Base-by-base conservation (phyloP, 2,113 vertebrate species). In the Pseudorasbora parva region DNA sequence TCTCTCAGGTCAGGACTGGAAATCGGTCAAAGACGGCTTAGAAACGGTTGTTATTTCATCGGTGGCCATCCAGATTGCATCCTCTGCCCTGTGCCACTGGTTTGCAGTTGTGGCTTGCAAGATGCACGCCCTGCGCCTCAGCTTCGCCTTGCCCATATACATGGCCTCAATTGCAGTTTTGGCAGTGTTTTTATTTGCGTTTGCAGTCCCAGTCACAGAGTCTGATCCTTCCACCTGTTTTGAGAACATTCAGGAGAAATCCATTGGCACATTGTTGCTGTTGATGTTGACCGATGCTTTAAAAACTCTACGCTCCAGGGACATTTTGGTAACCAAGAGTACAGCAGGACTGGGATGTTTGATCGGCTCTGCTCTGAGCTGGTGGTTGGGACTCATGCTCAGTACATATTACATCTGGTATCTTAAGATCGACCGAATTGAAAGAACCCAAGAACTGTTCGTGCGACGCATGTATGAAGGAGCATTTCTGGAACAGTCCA, bases 401-500 rank as follows among this genome's bases (percentile, higher is more conserved):
- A 82, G 87, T 49, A 94, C 93, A 3, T 0, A 90, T 19, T 89
- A 94, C 59, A 86, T 93, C 59, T 93, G 91, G 89, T 72, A 47
- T 25, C 87, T 91, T 37, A 90, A 78, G 0, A 19, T 92, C 17
- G 47, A 87, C 33, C 90, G 93, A 43, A 94, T 94, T 23, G 90
- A 92, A 83, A 92, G 92, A 49, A 94, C 93, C 62, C 86, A 93
- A 25, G 89, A 92, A 74, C 76, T 94, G 66, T 94, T 94, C 47
- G 69, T 85, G 7, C 82, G 89, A 47, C 82, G 85, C 62, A 47
- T 94, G 59, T 94, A 92, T 72, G 93, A 94, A 21, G 89, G 91
- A n/a, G 83, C 87, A 0, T 94, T 94, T n/a, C 91, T 94, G 0
- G 94, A 94, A 41, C 93, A 94, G 73, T 93, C 92, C 1, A 59